phyloP scores from a whole-genome alignment of 1,140 invertebrate species.

The Saxidomus purpurata region DNA sequence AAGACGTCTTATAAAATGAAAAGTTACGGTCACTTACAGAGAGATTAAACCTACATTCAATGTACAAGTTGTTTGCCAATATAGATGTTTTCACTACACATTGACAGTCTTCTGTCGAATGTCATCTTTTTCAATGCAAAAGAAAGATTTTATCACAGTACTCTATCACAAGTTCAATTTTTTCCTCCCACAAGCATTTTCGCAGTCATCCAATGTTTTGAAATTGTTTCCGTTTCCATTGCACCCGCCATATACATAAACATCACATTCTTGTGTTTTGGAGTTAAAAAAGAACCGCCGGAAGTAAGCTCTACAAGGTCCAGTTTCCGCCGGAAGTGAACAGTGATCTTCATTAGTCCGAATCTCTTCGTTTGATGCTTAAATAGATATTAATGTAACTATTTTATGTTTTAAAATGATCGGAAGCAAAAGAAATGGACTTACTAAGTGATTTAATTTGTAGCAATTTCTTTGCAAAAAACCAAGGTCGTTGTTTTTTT shows the following conservation, averaged over 20 bases:
- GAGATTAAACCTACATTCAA: too few relatives aligned
- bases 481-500: too few relatives aligned
- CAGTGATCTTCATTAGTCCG: slow-evolving; percentile 29
- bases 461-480: too few relatives aligned
- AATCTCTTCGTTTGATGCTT: slow-evolving; percentile 9
- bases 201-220: slow-evolving; percentile 88
- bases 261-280: slow-evolving; percentile 87
- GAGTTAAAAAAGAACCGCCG: slow-evolving; percentile 88
- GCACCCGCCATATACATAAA: slow-evolving; percentile 90
- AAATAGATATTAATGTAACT: neutral
- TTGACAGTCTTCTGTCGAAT: neutral
- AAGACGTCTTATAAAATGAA: too few relatives aligned
- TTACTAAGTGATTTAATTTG: too few relatives aligned
- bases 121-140: slow-evolving; percentile 1
- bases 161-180: neutral
- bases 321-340: slow-evolving; percentile 62
- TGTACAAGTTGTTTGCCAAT: too few relatives aligned
- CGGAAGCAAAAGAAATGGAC: too few relatives aligned
- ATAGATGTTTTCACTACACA: too few relatives aligned
- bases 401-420: too few relatives aligned
- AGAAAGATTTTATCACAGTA: slow-evolving; percentile 18
- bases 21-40: too few relatives aligned
- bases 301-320: slow-evolving; percentile 67
- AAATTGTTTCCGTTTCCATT: slow-evolving; percentile 91
- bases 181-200: slow-evolving; percentile 86